Evolutionary conservation across 2,113 vertebrate species (phyloP).

Genomic region (Capreolus pygargus): DNA sequence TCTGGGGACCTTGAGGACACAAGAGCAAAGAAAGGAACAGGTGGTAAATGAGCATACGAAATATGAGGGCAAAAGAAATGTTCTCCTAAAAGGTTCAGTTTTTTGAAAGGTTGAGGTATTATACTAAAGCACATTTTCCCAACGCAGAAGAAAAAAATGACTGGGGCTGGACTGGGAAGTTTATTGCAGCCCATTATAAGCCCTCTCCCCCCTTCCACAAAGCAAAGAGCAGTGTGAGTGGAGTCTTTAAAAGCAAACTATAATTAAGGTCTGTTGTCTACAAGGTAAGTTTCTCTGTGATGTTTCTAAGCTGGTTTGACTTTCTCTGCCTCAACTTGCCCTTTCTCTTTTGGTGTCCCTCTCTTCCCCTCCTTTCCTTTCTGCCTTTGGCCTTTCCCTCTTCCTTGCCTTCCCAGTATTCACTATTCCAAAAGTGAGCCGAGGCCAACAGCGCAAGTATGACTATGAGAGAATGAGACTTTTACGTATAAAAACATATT

Average conservation of each 20-base stretch:
- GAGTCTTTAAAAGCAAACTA: slow-evolving; percentile 44
- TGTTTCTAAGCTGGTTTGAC: slow-evolving; percentile 16
- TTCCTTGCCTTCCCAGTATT: not conserved
- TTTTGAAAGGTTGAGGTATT: not conserved
- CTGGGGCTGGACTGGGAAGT: not conserved
- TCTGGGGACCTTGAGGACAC: not conserved
- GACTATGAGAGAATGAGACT: not conserved
- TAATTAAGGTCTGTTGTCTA: slow-evolving; percentile 48
- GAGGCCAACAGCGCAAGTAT: not conserved
- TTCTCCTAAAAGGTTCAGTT: not conserved
- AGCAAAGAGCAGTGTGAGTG: slow-evolving; percentile 49
- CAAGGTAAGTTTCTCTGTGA: slow-evolving; percentile 43
- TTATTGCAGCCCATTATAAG: not conserved
- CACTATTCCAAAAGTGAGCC: not conserved
- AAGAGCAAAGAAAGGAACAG: not conserved
- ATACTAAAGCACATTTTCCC: not conserved
- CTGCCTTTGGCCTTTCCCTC: not conserved
- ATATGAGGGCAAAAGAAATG: not conserved
- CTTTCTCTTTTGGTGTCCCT: not conserved
- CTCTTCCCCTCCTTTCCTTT: not conserved
- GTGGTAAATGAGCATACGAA: not conserved
- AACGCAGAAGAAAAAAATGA: not conserved
- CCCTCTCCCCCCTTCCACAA: not conserved
- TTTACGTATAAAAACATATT: not conserved
- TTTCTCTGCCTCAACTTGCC: slow-evolving; percentile 50